Conservation (phyloP, 2,797 vertebrate genomes). For the Myotis myotis region DNA sequence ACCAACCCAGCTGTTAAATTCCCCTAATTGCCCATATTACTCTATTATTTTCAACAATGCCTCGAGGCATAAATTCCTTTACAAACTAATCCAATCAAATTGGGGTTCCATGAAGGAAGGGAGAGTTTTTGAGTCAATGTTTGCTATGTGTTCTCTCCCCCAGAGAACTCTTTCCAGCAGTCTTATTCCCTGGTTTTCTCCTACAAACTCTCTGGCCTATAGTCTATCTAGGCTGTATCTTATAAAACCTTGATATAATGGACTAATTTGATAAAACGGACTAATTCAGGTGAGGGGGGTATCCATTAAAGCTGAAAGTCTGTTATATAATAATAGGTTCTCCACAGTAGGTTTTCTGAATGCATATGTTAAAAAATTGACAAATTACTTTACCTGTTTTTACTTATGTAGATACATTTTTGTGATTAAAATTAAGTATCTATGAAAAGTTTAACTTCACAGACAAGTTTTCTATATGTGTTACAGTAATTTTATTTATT, state of each 20-base stretch:
- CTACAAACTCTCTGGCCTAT: background rate
- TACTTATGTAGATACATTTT: background rate
- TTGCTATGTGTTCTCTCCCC: background rate
- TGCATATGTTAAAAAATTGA: background rate
- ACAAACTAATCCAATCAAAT: background rate
- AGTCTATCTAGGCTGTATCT: background rate
- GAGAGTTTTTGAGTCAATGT: background rate
- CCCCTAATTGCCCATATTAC: background rate
- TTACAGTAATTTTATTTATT: background rate
- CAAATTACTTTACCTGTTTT: background rate
- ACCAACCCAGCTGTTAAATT: background rate
- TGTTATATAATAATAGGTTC: background rate
- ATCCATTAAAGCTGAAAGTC: background rate
- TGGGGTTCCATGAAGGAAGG: background rate
- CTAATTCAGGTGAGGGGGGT: background rate
- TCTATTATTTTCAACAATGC: background rate
- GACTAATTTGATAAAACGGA: background rate
- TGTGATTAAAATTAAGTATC: background rate
- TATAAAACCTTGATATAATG: background rate
- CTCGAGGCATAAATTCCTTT: background rate
- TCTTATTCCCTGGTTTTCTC: background rate
- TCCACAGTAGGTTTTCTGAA: background rate
- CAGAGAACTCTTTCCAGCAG: background rate
- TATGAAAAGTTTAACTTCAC: background rate
- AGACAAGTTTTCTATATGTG: background rate